Evolutionary conservation across 2,113 vertebrate species (phyloP), one percentile per base, ranked within the genome.

Genomic region (Caracal caracal): DNA sequence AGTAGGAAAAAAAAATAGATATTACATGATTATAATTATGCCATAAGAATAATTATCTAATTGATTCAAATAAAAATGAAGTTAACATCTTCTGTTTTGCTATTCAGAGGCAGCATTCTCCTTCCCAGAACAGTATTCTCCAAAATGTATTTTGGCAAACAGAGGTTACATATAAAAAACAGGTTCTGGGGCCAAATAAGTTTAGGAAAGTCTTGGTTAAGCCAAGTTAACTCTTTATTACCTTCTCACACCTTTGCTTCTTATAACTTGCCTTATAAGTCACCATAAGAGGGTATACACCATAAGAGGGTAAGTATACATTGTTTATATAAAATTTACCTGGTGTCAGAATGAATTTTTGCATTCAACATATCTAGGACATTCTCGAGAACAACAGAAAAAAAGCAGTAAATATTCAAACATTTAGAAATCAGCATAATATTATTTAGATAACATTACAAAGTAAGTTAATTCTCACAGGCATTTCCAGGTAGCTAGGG

Each of bases 1-100:
- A 56, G 17, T 53, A 56, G 56, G 61, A 88, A 91, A 91, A 91
- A 90, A 89, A 53, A 47, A 28, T 22, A 90, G 12, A 3, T 82
- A 51, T 70, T 75, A 78, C n/a, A 16, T 53, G 22, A 86, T 66
- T 79, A 75, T 70, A 56, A 63, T 81, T 84, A 85, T 70, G 26
- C 7, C 63, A 88, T 47, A 49, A 37, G n/a, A 22, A 81, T 83
- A 83, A n/a, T 76, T 37, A 93, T 20, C 13, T 43, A 81, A 82
- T 81, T 83, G 86, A 70, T 17, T 86, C 43, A 78, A 49, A 65
- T 78, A 51, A 66, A 93, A 96, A 89, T 40, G 33, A 96, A 81
- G 49, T 56, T 63, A 65, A 97, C 51, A 33, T 13, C 70, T 92
- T 90, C 66, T 83, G 12, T 30, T 79, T 92, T 79, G 68, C 68